phyloP scores from a whole-genome alignment of 2,888 invertebrate species.

The Malthinus flaveolus region DNA sequence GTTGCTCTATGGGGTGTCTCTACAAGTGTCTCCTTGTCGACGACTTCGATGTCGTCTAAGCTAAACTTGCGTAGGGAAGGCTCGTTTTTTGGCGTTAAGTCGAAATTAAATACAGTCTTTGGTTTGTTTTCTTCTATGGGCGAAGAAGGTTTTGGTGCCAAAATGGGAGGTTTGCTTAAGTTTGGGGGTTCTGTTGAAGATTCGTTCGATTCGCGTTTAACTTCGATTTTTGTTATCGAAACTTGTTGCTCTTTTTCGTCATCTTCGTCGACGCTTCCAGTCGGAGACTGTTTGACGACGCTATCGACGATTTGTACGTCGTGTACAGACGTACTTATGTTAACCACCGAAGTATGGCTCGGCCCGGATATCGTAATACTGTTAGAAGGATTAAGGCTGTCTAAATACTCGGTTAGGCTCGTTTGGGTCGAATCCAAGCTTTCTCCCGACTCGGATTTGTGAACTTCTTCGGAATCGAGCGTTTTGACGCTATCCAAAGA shows the following conservation, averaged over 20 bases:
- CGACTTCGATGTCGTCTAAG: slow-evolving; percentile 55
- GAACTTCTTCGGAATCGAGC: slow-evolving; percentile 40
- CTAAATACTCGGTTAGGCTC: slow-evolving; percentile 25
- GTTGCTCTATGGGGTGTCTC: slow-evolving; percentile 38
- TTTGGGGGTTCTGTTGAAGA: slow-evolving; percentile 69
- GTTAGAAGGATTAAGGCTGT: slow-evolving; percentile 25
- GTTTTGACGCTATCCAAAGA: slow-evolving; percentile 65
- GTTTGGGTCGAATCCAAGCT: slow-evolving; percentile 25
- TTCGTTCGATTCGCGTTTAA: slow-evolving; percentile 59
- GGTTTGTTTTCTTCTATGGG: slow-evolving; percentile 41
- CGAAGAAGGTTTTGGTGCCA: slow-evolving; percentile 63
- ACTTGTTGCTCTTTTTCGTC: slow-evolving; percentile 48
- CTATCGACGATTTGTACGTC: slow-evolving; percentile 15
- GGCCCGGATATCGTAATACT: slow-evolving; percentile 47
- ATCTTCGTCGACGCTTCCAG: background rate
- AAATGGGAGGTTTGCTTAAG: slow-evolving; percentile 65
- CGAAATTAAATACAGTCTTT: slow-evolving; percentile 40
- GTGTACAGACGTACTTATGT: slow-evolving; percentile 15
- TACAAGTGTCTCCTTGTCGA: slow-evolving; percentile 45
- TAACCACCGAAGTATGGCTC: slow-evolving; percentile 48
- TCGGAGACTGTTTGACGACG: background rate
- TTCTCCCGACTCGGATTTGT: slow-evolving; percentile 24
- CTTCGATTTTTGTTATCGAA: slow-evolving; percentile 62
- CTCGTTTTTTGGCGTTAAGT: slow-evolving; percentile 36
- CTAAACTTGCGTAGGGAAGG: slow-evolving; percentile 53